Evolutionary conservation across 1,140 invertebrate genomes (phyloP), one percentile per base, ranked within the genome.

Genomic region (Macrotrachela quadricornifera): DNA sequence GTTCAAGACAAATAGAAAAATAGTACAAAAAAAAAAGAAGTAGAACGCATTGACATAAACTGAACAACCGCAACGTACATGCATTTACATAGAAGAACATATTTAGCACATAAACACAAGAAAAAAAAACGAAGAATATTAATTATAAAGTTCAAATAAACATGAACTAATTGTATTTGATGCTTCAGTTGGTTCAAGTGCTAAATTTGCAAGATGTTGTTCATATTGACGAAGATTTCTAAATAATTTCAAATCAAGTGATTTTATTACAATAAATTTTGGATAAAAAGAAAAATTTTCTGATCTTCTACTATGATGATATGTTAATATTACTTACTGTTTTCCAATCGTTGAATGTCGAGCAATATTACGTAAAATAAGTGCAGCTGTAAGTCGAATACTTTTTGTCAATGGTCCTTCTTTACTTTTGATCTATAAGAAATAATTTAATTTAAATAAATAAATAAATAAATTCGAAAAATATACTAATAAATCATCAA

Each of bases 341-440:
- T 53, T 53, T 21, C 44, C 85, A 62, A 80, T 79, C 57, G 79
- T 77, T 51, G 86, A 91, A 71, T 87, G 85, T 66, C 85, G 83
- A 60, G 90, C 85, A 67, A 97, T 78, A 77, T 97, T 97, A 66
- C 90, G 79, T 60, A 97, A 75, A 67, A 95, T 92, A 43, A 97
- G 75, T 59, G 88, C 84, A 59, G 88, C 82, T 42, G 91, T 95
- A 49, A 97, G 74, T 52, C 92, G 78, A 70, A 97, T 94, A 73
- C 90, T 95, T 75, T 95, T 95, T 36, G 92, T 95, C 41, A 97
- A 86, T 49, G 92, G 90, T 49, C 88, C 88, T 77, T 96, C 90
- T 68, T 88, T 86, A 64, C 91, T 13, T 85, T 70, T 95, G 88
- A 82, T 86, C 70, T 58, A 72, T 73, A 63, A 60, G 63, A 66